phyloP scores from a whole-genome alignment of 1,140 invertebrate genomes.

The Calosoma granatense region DNA sequence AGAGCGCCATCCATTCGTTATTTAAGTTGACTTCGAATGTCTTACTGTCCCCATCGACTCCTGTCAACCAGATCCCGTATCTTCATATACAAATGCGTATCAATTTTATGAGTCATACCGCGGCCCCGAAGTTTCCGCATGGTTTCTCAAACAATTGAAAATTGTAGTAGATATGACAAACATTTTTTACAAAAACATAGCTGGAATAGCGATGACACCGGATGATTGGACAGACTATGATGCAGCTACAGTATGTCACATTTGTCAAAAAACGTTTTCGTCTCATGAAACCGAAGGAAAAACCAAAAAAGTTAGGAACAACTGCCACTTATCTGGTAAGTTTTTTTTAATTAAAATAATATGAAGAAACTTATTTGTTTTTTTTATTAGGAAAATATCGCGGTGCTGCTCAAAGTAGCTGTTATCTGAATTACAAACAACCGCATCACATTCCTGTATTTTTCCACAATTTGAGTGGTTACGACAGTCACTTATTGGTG shows the following conservation, averaged over 20 bases:
- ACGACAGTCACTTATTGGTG: background rate
- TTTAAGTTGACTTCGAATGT: conserved; percentile 18
- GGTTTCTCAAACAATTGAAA: background rate
- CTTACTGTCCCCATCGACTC: conserved; percentile 5
- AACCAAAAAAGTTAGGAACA: background rate
- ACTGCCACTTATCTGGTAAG: background rate
- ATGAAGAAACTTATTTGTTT: background rate
- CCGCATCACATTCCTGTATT: background rate
- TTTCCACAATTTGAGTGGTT: background rate
- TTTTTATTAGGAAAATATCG: background rate
- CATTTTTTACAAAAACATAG: background rate
- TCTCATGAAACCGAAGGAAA: background rate
- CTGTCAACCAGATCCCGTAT: background rate
- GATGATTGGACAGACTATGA: background rate
- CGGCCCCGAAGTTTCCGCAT: background rate
- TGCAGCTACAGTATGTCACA: background rate
- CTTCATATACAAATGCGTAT: background rate
- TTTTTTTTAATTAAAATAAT: background rate
- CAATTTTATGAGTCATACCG: background rate
- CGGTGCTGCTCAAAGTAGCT: background rate
- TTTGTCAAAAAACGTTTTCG: background rate
- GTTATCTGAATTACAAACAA: background rate
- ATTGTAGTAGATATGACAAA: background rate
- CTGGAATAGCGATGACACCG: background rate
- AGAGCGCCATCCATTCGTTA: conserved; percentile 15